phyloP scores from a whole-genome alignment of 2,113 vertebrate species.

The Turdus rufiventris region DNA sequence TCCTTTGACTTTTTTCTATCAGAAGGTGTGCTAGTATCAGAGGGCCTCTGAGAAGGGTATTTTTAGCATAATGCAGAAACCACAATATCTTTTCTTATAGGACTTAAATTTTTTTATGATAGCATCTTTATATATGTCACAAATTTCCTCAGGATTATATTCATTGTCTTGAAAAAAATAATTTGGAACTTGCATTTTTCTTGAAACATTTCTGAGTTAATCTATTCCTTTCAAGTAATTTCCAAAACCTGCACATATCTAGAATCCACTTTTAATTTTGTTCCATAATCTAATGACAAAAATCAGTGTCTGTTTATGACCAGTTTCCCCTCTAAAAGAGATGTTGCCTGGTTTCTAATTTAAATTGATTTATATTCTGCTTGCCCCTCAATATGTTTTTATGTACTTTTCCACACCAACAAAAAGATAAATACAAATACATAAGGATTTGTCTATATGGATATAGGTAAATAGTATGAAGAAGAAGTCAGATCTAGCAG shows the following conservation, averaged over 20 bases:
- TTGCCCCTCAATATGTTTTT: background rate
- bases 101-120: background rate
- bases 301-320: background rate
- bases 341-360: background rate
- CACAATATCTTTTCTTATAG: background rate
- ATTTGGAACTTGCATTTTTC: background rate
- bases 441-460: background rate
- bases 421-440: background rate
- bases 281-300: background rate
- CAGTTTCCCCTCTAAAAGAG: background rate
- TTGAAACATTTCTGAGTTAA: background rate
- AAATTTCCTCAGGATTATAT: background rate
- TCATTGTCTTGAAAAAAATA: background rate
- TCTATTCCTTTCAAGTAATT: background rate
- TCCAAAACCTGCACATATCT: background rate
- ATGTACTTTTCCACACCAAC: background rate
- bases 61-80: background rate
- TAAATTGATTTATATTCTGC: background rate
- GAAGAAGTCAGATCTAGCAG: background rate
- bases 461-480: background rate
- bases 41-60: background rate
- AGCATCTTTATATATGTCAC: background rate
- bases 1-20: background rate
- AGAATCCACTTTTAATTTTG: background rate
- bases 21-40: background rate